phyloP scores from a whole-genome alignment of 2,113 vertebrate genomes.

The Dromaius novaehollandiae region DNA sequence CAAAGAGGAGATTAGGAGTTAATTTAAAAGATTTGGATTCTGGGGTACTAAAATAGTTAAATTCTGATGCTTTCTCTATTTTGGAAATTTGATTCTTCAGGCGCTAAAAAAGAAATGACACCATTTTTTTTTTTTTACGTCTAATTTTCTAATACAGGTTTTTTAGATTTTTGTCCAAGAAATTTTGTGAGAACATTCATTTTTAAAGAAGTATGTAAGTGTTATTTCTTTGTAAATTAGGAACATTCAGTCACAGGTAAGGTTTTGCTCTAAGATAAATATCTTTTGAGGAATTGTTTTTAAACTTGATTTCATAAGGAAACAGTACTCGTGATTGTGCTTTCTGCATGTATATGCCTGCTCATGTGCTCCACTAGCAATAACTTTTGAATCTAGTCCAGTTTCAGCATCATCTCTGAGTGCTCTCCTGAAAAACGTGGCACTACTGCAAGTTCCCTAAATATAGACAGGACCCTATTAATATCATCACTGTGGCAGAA shows the following conservation, averaged over 20 bases:
- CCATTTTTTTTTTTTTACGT: neutral
- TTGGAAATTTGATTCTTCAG: neutral
- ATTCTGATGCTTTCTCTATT: neutral
- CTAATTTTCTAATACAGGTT: neutral
- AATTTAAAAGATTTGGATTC: neutral
- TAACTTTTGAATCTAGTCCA: neutral
- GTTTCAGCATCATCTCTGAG: neutral
- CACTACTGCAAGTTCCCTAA: neutral
- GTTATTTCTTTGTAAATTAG: neutral
- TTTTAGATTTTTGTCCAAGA: neutral
- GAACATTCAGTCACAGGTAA: neutral
- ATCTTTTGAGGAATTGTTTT: neutral
- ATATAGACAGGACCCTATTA: neutral
- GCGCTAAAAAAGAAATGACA: neutral
- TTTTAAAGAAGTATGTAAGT: neutral
- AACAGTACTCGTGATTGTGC: neutral
- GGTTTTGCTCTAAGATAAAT: neutral
- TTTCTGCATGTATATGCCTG: neutral
- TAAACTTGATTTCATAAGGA: neutral
- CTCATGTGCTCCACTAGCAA: accelerated
- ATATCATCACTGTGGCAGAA: neutral
- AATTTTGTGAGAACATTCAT: neutral
- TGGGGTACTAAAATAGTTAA: neutral
- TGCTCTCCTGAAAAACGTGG: neutral
- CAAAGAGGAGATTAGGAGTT: neutral